Evolutionary conservation across 1,140 invertebrate species (phyloP), one percentile per base, ranked within the genome.

Genomic region (Macrosteles quadrilineatus): DNA sequence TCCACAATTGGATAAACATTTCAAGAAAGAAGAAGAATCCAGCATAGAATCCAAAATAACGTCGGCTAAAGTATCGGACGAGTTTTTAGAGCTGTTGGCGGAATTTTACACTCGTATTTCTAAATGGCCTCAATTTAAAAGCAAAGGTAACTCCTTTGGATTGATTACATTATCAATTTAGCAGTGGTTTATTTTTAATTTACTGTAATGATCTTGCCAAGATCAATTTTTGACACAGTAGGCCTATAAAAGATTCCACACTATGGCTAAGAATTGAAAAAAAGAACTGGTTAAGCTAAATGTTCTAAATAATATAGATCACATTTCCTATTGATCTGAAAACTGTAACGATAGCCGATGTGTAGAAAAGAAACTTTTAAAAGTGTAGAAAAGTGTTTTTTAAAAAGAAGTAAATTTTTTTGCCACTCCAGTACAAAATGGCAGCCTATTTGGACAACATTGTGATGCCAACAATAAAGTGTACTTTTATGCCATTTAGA

Each of bases 1-100:
- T 74, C 23, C 77, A 50, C 68, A 62, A 2, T 72, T 43, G 11
- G 63, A 43, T 36, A 66, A 66, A 66, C 63, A 66, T 40, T 23
- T 17, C 17, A 64, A 64, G 36, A 27, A 9, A 66, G 21, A 27
- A 1, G 3, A 2, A 1, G 63, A 43, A 12, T n/a, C 31, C 43
- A 6, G 1, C 14, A n/a, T n/a, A n/a, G n/a, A 17, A 17, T 43
- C 9, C 36, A 43, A n/a, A n/a, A 19, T 17, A 9, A 21, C 4
- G 3, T 19, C 47, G 3, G 21, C 2, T 9, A n/a, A 17, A 11
- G 47, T 17, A 50, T 4, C 14, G 4, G 2, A 6, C 4, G 55
- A 59, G 12, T 59, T 27, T 59, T 25, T 30, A 29, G 27, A 6
- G 21, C 25, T 59, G 2, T 30, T 59, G 25, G 21, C 12, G 27